Evolutionary conservation across 2,888 invertebrate genomes (phyloP).

Genomic region (Lasius platythorax): DNA sequence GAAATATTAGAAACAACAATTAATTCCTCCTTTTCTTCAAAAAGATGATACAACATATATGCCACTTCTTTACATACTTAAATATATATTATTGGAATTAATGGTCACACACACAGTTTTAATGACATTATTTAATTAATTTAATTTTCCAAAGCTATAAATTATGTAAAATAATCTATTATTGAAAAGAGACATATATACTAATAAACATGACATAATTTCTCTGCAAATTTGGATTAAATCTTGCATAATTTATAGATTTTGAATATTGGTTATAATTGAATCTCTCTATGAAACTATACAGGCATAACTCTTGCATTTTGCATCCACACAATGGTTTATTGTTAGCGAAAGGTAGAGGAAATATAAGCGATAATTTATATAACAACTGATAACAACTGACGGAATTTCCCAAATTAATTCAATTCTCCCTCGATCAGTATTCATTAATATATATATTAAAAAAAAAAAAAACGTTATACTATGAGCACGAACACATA

Average conservation of each 20-base stretch:
- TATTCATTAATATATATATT: background rate
- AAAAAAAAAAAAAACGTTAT: background rate
- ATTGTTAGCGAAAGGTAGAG: background rate
- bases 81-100: background rate
- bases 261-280: background rate
- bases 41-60: background rate
- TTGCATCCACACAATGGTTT: background rate
- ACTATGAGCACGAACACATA: background rate
- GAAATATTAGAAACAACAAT: background rate
- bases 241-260: background rate
- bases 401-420: background rate
- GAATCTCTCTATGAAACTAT: background rate
- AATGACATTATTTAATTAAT: slow-evolving; percentile 16
- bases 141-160: background rate
- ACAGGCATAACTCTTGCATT: background rate
- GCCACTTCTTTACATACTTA: background rate
- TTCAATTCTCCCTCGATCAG: background rate
- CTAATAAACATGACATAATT: background rate
- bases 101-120: background rate
- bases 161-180: background rate
- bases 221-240: background rate
- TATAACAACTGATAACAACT: background rate
- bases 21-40: background rate
- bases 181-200: background rate
- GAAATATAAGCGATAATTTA: background rate